phyloP scores from a whole-genome alignment of 2,113 vertebrate species.

The Pelusios castaneus region DNA sequence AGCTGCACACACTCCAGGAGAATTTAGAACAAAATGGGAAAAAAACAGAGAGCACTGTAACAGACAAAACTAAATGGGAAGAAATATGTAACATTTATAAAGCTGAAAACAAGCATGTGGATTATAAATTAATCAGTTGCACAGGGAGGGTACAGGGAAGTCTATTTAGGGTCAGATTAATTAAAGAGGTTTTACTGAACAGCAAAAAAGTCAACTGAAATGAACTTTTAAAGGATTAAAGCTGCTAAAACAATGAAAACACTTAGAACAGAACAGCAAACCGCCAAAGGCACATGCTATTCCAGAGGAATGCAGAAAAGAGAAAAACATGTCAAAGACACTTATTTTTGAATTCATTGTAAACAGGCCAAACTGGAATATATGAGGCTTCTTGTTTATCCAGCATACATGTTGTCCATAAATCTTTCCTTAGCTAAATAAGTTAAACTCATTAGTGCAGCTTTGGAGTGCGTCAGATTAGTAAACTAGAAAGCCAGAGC shows the following conservation, averaged over 20 bases:
- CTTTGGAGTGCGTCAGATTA: conserved; percentile 3
- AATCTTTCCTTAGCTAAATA: background rate
- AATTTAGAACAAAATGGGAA: conserved; percentile 26
- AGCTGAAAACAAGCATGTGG: background rate
- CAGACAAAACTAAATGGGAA: conserved; percentile 28
- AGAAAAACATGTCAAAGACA: conserved; percentile 50
- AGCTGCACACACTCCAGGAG: conserved; percentile 39
- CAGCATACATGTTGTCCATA: background rate
- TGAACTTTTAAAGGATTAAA: conserved; percentile 36
- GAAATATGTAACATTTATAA: background rate
- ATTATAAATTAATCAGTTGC: conserved; percentile 43
- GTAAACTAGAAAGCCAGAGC: background rate
- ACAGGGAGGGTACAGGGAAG: background rate
- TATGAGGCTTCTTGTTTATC: background rate
- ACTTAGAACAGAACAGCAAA: conserved; percentile 33
- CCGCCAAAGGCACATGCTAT: conserved; percentile 64
- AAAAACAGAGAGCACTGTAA: background rate
- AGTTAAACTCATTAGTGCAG: background rate
- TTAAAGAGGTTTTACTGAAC: conserved; percentile 41
- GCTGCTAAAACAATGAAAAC: conserved; percentile 36
- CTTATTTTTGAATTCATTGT: conserved; percentile 41
- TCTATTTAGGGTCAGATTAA: conserved; percentile 22
- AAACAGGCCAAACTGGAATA: conserved; percentile 37
- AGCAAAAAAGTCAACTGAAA: conserved; percentile 48
- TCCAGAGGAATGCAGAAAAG: conserved; percentile 28